Percentiles rank a stretch among this genome's conserved stretches.
Evolutionary conservation across 2,797 vertebrate species (phyloP).

Genomic region (Ispidina lecontei): DNA sequence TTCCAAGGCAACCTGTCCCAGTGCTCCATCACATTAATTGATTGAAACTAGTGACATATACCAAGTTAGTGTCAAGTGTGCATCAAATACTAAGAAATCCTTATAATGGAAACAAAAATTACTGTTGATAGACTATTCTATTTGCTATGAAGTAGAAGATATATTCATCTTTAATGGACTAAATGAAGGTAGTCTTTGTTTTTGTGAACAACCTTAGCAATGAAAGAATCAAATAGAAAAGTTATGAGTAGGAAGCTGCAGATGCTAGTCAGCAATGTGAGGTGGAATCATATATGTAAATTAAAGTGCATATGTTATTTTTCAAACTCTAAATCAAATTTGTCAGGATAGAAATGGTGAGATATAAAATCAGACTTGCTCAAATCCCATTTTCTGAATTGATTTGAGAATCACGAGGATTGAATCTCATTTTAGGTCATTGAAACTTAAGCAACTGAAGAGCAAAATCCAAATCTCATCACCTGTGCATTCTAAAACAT

Average conservation of each 20-base stretch:
- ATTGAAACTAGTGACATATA: neutral
- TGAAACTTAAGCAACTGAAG: neutral
- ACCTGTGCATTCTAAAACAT: neutral
- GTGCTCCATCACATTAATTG: neutral
- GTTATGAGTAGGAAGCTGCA: neutral
- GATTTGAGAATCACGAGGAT: neutral
- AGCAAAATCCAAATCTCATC: neutral
- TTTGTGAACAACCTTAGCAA: neutral
- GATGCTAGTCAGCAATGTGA: slow-evolving; percentile 5
- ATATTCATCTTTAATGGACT: neutral
- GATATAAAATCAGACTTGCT: neutral
- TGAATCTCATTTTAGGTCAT: neutral
- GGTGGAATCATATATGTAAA: slow-evolving; percentile 23
- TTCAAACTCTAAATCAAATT: slow-evolving; percentile 13
- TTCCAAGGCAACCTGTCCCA: too few species aligned
- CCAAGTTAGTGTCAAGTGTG: neutral
- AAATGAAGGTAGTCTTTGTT: neutral
- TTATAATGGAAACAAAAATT: neutral
- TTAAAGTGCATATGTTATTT: neutral
- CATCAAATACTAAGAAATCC: neutral
- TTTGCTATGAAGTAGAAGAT: neutral
- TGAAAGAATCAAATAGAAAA: neutral
- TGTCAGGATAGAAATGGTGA: neutral
- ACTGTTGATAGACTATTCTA: neutral
- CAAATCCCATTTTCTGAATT: neutral